These are phyloP conservation scores for Erynnis tages DNA, from an alignment of 2,888 invertebrate species.

Conservation along the genomic window DNA sequence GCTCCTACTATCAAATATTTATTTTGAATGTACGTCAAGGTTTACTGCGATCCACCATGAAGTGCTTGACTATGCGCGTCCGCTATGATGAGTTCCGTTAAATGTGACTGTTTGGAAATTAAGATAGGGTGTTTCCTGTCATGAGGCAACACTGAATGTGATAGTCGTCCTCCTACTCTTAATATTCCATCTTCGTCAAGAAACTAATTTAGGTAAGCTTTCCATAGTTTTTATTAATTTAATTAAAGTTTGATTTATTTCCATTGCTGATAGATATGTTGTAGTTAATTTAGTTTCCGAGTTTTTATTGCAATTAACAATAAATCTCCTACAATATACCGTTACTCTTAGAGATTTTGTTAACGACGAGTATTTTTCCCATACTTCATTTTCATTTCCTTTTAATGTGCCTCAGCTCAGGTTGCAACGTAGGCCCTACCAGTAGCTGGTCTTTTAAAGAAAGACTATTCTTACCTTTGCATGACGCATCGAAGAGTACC, in stretches of 20 bases:
- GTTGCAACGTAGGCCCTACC: no score
- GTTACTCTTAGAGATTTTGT: neutral
- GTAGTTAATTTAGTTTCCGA: neutral
- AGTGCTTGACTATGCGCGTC: neutral
- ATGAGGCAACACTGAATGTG: neutral
- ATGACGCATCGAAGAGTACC: no score
- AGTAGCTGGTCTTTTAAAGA: no score
- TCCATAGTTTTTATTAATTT: neutral
- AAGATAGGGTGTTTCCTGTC: slow-evolving; percentile 8
- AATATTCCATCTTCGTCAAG: neutral
- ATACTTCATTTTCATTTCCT: no score
- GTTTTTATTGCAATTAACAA: neutral
- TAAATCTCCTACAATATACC: neutral
- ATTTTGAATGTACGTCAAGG: neutral
- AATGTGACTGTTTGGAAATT: neutral
- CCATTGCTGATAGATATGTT: neutral
- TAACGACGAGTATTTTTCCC: neutral
- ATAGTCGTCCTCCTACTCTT: slow-evolving; percentile 10
- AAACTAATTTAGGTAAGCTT: neutral
- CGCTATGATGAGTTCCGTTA: neutral
- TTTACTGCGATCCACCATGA: slow-evolving; percentile 3
- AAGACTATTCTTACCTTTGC: no score
- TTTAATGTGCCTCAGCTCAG: no score
- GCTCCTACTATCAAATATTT: neutral
- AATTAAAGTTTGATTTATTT: neutral